Evolutionary conservation across 2,797 vertebrate species (phyloP), one percentile per base, ranked within the genome.

Genomic region (Calcarius lapponicus): DNA sequence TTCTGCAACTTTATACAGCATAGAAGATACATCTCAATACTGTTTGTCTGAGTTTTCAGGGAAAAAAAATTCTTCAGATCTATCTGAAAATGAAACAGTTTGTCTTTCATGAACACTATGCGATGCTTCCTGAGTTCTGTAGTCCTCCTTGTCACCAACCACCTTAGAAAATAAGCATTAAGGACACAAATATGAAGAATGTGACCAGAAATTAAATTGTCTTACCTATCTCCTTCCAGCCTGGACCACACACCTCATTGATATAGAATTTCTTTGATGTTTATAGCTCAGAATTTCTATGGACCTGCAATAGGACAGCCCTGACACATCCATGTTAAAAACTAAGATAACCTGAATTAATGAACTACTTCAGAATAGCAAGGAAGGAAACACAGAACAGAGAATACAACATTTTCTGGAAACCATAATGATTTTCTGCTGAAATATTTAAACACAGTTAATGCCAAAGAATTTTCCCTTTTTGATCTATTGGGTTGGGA

Each of bases 401-500:
- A 88, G 29, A 71, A 58, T 66, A 92, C 60, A 94, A 80, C 29
- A 72, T 74, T 90, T 92, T 81, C 78, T 82, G 62, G 74, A 96
- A 96, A 53, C 48, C 17, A 21, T 50, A 81, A 74, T 88, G 83
- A 58, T 81, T 93, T 96, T 93, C 92, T 95, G 87, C 64, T 82
- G 82, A 97, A 95, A 90, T 74, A 92, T 80, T 80, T 84, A 69
- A 91, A 92, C 26, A 67, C 69, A 82, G 62, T 85, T 86, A 91
- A 87, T 86, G 69, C 62, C 70, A 94, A 93, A 90, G 93, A 96
- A 95, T 97, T 96, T 97, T 92, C 47, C 90, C 86, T 93, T 92
- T 61, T 85, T 89, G 88, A 97, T 51, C 84, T 88, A 42, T 13
- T 79, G 70, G 31, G 66, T 72, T 94, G 70, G 80, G 85, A 91